A percentile compares a stretch with the other conserved stretches of the same genome.
Conservation (phyloP, 2,888 invertebrate genomes). For the Alitta virens region DNA sequence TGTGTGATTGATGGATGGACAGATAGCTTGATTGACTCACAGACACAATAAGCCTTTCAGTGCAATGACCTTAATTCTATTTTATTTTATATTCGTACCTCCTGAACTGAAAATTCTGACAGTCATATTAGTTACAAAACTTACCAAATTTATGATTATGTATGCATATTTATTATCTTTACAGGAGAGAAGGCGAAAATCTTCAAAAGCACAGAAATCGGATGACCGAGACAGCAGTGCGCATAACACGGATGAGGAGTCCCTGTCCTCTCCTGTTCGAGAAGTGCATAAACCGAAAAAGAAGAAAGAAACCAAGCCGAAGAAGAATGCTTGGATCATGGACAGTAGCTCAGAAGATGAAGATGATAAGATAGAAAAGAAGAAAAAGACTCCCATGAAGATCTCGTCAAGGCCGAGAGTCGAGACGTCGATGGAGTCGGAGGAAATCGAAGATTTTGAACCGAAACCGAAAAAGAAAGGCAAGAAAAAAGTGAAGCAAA, state of each 20-base stretch:
- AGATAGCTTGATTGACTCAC: too few species aligned
- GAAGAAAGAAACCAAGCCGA: constrained; percentile 5
- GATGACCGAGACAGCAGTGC: constrained; percentile 38
- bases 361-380: constrained; percentile 12
- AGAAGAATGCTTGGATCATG: constrained; percentile 8
- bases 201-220: constrained; percentile 19
- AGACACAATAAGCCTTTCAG: too few species aligned
- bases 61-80: too few species aligned
- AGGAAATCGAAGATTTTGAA: too few species aligned
- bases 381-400: constrained; percentile 8
- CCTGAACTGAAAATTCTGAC: background rate
- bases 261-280: too few species aligned
- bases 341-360: constrained; percentile 21
- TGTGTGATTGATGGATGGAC: too few species aligned
- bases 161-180: background rate
- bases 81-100: too few species aligned
- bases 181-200: constrained; percentile 14
- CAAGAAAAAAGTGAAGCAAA: background rate
- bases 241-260: constrained; percentile 33
- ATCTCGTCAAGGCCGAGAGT: too few species aligned
- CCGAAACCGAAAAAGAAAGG: too few species aligned
- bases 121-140: background rate
- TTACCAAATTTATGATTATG: background rate
- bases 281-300: background rate
- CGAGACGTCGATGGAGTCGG: too few species aligned